These are phyloP conservation scores for Drosophila tripunctata DNA, from an alignment of 2,888 invertebrate species.

Conservation along the genomic window DNA sequence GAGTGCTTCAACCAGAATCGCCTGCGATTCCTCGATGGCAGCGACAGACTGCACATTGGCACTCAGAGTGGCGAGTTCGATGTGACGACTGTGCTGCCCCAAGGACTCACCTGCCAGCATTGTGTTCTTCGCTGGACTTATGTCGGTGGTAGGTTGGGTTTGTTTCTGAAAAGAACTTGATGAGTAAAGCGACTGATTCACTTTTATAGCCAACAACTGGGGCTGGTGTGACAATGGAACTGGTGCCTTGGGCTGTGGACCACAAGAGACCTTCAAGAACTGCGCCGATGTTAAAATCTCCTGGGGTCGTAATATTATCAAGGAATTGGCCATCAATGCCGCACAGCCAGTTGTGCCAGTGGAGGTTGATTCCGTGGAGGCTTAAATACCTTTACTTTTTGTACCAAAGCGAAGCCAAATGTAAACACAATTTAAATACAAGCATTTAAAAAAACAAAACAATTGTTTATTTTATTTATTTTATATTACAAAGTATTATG, in stretches of 20 bases:
- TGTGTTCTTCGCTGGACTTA: constrained; percentile 87
- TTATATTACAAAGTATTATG: too few species aligned
- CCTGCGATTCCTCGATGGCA: constrained; percentile 81
- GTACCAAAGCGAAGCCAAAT: constrained; percentile 8
- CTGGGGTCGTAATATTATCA: constrained; percentile 56
- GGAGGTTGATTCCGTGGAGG: constrained; percentile 12
- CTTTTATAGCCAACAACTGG: constrained; percentile 84
- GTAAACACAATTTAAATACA: not conserved
- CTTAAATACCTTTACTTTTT: not conserved
- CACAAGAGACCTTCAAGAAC: constrained; percentile 85
- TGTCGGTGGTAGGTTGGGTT: constrained; percentile 82
- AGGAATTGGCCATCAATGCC: constrained; percentile 26
- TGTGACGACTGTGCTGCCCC: constrained; percentile 83
- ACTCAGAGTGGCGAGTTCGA: constrained; percentile 67
- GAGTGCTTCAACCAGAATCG: constrained; percentile 85
- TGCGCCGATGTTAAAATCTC: constrained; percentile 85
- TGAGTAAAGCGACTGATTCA: not conserved
- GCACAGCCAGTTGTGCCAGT: constrained; percentile 12
- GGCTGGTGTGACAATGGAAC: constrained; percentile 84
- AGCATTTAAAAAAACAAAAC: constrained; percentile 10
- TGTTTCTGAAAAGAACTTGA: too few species aligned
- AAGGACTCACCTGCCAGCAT: constrained; percentile 84
- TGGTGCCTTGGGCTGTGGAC: constrained; percentile 84
- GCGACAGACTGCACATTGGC: constrained; percentile 65
- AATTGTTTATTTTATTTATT: too few species aligned